phyloP scores from a whole-genome alignment of 2,888 invertebrate species.

The Drosophila quasianomalipes region DNA sequence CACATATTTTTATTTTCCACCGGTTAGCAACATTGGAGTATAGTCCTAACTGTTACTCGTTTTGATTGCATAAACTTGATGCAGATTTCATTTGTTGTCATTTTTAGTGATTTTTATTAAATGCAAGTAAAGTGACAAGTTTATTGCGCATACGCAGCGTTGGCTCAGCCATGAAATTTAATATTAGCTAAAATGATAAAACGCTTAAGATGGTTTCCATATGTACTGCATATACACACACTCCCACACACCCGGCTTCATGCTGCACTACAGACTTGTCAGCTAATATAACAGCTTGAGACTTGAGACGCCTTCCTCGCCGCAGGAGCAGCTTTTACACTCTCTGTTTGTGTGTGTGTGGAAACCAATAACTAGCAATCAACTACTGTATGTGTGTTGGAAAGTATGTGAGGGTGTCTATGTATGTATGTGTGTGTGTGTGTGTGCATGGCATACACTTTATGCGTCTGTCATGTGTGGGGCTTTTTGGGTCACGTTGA shows the following conservation, averaged over 20 bases:
- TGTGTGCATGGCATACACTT: conserved; percentile 50
- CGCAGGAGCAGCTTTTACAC: conserved; percentile 32
- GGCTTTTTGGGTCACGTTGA: conserved; percentile 70
- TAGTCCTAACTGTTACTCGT: conserved; percentile 56
- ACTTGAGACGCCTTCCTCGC: conserved; percentile 28
- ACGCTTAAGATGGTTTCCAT: conserved; percentile 48
- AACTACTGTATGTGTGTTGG: conserved; percentile 30
- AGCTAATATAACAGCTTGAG: conserved; percentile 78
- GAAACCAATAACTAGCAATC: conserved; percentile 80
- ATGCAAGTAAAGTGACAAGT: conserved; percentile 76
- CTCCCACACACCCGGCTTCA: neutral
- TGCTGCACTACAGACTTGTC: conserved; percentile 51
- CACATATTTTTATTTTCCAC: conserved; percentile 14
- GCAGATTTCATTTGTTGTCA: conserved; percentile 77
- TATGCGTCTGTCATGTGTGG: conserved; percentile 68
- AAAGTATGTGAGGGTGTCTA: neutral
- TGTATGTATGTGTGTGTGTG: neutral
- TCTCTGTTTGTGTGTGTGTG: conserved; percentile 20
- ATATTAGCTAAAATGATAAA: conserved; percentile 55
- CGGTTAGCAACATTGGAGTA: neutral
- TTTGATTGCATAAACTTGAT: conserved; percentile 79
- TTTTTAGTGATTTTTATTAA: conserved; percentile 78
- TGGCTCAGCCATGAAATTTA: conserved; percentile 58
- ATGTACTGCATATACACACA: conserved; percentile 4
- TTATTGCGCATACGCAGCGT: conserved; percentile 77